phyloP scores from a whole-genome alignment of 2,797 vertebrate genomes.

The Gadopsis marmoratus region DNA sequence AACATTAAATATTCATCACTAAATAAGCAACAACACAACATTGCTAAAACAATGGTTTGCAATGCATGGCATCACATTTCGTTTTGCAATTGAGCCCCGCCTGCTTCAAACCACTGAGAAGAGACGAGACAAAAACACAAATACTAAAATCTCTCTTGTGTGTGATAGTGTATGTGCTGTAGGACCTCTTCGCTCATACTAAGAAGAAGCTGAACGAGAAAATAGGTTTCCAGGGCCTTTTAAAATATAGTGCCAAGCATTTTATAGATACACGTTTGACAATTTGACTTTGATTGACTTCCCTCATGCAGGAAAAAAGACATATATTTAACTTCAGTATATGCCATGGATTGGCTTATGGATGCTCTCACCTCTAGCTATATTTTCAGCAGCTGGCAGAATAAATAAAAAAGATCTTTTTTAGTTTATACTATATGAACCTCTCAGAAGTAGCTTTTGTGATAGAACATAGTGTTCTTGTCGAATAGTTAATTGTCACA shows the following conservation, averaged over 20 bases:
- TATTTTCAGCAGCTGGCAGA: neutral
- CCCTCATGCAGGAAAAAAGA: neutral
- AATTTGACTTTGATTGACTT: constrained; percentile 21
- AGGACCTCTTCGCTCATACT: neutral
- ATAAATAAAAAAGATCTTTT: too few relatives aligned
- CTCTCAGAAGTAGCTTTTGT: constrained; percentile 4
- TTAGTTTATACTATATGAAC: neutral
- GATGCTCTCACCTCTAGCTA: neutral
- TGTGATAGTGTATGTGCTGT: neutral
- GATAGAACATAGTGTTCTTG: neutral
- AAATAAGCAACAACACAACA: constrained; percentile 11
- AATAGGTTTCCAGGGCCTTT: neutral
- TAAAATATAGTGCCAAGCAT: neutral
- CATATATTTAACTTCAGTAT: neutral
- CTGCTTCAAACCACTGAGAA: neutral
- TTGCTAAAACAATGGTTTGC: constrained; percentile 3
- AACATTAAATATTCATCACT: constrained; percentile 37
- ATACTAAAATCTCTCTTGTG: neutral
- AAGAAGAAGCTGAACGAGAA: neutral
- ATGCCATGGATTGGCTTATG: neutral
- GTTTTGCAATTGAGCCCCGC: neutral
- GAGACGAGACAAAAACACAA: neutral
- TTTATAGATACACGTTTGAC: neutral
- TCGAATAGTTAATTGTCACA: neutral
- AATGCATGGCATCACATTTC: neutral